These are phyloP conservation scores for Aleiodes leptofemur DNA, from an alignment of 2,888 invertebrate species.

Conservation along the genomic window DNA sequence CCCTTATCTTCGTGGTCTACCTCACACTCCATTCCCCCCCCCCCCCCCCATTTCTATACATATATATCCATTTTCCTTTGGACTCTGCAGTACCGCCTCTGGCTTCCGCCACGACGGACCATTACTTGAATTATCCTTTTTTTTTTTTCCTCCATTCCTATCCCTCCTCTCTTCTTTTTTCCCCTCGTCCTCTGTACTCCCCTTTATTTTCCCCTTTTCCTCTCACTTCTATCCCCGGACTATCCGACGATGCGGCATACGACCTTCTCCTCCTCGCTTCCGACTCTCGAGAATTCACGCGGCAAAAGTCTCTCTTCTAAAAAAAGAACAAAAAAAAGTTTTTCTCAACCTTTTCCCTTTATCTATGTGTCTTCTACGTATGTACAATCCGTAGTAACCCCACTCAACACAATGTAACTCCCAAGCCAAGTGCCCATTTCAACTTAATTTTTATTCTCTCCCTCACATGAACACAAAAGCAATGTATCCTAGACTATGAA, in stretches of 20 bases:
- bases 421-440: constrained; percentile 27
- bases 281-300: constrained; percentile 29
- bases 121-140: constrained; percentile 44
- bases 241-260: constrained; percentile 8
- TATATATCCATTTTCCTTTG: not conserved
- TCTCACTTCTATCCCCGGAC: not conserved
- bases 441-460: constrained; percentile 29
- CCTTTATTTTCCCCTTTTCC: constrained; percentile 6
- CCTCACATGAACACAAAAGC: not conserved
- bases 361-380: constrained; percentile 21
- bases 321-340: not conserved
- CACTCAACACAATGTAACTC: constrained; percentile 28
- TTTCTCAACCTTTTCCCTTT: constrained; percentile 7
- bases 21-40: not conserved
- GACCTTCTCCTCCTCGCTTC: constrained; percentile 12
- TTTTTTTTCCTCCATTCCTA: not conserved
- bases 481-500: not conserved
- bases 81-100: constrained; percentile 36
- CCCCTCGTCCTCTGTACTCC: not conserved
- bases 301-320: constrained; percentile 17
- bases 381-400: constrained; percentile 29
- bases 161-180: not conserved
- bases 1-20: constrained; percentile 32
- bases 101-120: constrained; percentile 35
- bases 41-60: not conserved